Conservation (phyloP, 2,797 vertebrate species). For the Sebastes iracundus region DNA sequence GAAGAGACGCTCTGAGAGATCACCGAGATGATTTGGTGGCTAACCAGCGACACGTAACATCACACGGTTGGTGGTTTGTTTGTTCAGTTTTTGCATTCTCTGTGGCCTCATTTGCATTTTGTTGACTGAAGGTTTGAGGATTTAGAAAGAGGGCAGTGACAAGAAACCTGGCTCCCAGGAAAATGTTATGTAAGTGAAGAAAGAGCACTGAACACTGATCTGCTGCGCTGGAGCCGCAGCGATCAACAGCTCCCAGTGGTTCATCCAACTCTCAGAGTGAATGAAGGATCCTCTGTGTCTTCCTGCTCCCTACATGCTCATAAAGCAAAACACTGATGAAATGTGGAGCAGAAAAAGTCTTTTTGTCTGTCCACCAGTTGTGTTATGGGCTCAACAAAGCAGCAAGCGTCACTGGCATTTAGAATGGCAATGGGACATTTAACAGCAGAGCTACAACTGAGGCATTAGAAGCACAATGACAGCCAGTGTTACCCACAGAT, state of each 20-base stretch:
- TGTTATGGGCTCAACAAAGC: background rate
- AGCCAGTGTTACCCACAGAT: background rate
- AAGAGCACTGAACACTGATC: background rate
- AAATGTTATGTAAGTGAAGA: background rate
- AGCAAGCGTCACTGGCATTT: constrained; percentile 20
- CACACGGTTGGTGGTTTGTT: constrained; percentile 37
- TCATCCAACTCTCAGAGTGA: background rate
- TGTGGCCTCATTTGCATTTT: background rate
- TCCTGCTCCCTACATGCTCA: background rate
- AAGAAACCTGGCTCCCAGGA: too few species aligned
- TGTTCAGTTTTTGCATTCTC: background rate
- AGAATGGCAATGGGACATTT: constrained; percentile 31
- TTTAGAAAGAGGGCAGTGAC: background rate
- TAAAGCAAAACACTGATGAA: background rate
- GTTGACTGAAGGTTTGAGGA: background rate
- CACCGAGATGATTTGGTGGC: background rate
- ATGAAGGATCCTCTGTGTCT: background rate
- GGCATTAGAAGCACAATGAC: background rate
- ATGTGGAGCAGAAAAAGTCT: background rate
- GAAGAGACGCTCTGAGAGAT: too few species aligned
- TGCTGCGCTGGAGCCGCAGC: background rate
- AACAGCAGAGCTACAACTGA: constrained; percentile 2
- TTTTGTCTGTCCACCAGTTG: background rate
- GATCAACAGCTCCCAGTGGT: background rate
- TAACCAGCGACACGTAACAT: background rate